Evolutionary conservation across 1,140 invertebrate species (phyloP), one percentile per base, ranked within the genome.

Genomic region (Parapsyche elsis): DNA sequence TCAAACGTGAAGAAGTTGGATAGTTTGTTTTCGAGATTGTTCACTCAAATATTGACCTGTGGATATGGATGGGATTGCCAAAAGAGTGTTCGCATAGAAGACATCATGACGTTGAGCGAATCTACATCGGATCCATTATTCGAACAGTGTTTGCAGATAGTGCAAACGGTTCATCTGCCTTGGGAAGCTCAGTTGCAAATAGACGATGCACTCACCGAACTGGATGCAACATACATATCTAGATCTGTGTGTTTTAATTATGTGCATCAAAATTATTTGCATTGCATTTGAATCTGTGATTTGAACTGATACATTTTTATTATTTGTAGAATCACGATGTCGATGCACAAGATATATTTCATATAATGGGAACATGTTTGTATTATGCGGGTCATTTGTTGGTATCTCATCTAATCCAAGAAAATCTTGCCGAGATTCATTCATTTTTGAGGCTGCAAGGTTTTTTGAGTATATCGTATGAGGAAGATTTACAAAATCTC

Each of bases 141-240:
- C 38, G 83, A 84, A 57, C 79, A 84, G 53, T 80, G 78, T 74
- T 75, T 88, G 9, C 84, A 87, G 21, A 90, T 89, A 53, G 90
- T 91, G 45, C 90, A 91, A 84, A 88, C 88, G 67, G 86, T 95
- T 49, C 89, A 91, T n/a, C 85, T 95, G 67, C 94, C 94, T 0
- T 91, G 92, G 84, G 94, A 95, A 83, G 93, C 93, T 9, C 92
- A 93, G 84, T 89, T 94, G 81, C 92, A 95, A 86, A 91, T 95
- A 74, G 94, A 95, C 84, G 93, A 94, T 86, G 93, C 93, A 4
- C 87, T 95, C 5, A 94, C 92, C 84, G 94, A 95, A 87, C 90
- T 95, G 85, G 94, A 95, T 88, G 92, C 94, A 16, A 94, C 94
- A 0, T 78, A 71, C 44, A 77, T 77, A 44, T 64, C 75, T 45